Base-by-base conservation (phyloP, 2,113 vertebrate genomes). In the Seriola rivoliana region DNA sequence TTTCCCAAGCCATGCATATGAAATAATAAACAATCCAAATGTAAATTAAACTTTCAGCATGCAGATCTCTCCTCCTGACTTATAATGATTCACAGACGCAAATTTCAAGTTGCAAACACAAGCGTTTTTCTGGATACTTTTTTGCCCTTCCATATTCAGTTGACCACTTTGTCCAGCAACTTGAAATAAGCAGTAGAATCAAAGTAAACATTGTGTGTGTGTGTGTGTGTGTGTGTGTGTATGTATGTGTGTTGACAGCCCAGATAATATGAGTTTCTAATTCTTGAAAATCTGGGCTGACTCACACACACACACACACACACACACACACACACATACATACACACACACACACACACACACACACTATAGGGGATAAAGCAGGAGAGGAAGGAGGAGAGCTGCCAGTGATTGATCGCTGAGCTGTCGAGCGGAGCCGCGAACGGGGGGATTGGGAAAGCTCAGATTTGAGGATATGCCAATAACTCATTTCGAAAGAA, bases 361-460 rank as follows among this genome's bases (percentile, higher is more conserved):
- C 29, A 29, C 63, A 68, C 52, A 82, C 82, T 79, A 71, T 66
- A 44, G 85, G 82, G 88, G 89, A 86, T 85, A 68, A 69, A 85
- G 64, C 64, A 71, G 58, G 46, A 82, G 76, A 76, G 73, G 71
- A 83, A 81, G 86, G 74, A 86, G 80, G 84, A 86, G 82, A 85
- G 76, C 87, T 87, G 84, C 88, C 81, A 71, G 88, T 89, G 93
- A 94, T 92, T 93, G 90, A 93, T 94, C 69, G 80, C 80, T 78
- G 85, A 82, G 89, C 82, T 86, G 87, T 73, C 77, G 62, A 89
- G 86, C 68, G 34, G 77, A 77, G 88, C 87, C 65, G 91, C 19
- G 63, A 84, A 85, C 59, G 75, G 75, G 77, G 75, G 89, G 85
- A 84, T 82, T 85, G 89, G 75, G 85, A 88, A 83, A 84, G 79